A percentile compares a stretch with the other conserved stretches of the same genome.
Conservation (phyloP, 2,113 vertebrate genomes). For the Sinocyclocheilus rhinocerous region DNA sequence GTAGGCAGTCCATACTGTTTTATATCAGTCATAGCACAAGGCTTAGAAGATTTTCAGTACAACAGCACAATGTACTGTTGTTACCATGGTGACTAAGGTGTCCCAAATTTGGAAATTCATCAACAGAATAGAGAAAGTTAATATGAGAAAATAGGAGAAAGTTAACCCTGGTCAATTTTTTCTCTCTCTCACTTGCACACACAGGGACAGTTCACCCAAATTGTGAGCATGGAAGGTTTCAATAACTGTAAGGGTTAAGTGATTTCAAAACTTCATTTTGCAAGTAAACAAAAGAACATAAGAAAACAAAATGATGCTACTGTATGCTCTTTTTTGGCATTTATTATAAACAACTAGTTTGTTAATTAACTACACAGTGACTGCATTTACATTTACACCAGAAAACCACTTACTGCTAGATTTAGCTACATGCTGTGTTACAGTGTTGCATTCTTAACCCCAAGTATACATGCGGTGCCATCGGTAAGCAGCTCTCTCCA, state of each 20-base stretch:
- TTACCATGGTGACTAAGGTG: constrained; percentile 38
- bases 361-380: background rate
- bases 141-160: constrained; percentile 33
- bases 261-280: background rate
- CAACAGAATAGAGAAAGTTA: constrained; percentile 45
- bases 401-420: background rate
- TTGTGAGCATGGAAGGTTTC: background rate
- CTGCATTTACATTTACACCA: background rate
- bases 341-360: background rate
- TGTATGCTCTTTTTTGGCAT: background rate
- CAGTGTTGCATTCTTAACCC: background rate
- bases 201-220: background rate
- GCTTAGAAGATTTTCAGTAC: background rate
- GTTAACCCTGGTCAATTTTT: constrained; percentile 68
- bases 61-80: constrained; percentile 14
- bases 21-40: background rate
- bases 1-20: background rate
- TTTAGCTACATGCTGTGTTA: background rate
- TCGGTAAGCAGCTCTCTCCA: background rate
- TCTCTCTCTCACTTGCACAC: constrained; percentile 45
- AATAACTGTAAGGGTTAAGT: background rate
- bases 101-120: constrained; percentile 30
- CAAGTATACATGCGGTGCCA: background rate
- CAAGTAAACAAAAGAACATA: background rate
- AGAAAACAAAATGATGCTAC: background rate